Conservation (phyloP, 1,140 invertebrate genomes). For the Leptoteleia sp. region DNA sequence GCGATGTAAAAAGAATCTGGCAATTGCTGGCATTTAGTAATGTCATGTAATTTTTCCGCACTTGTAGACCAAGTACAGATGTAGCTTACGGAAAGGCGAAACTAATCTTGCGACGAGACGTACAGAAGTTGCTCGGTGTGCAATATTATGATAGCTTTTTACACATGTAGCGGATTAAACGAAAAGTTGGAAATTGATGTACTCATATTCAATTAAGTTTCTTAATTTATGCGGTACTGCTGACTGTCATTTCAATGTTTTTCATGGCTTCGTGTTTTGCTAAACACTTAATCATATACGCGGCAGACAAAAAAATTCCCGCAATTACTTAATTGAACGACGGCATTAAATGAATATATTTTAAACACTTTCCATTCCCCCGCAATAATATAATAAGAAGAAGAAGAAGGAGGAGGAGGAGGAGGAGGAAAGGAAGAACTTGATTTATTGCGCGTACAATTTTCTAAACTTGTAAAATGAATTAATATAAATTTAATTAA, state of each 20-base stretch:
- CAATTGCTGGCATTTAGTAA: slow-evolving; percentile 10
- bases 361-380: too few species aligned
- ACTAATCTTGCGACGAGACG: slow-evolving; percentile 17
- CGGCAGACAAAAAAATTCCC: not conserved
- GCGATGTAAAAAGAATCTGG: not conserved
- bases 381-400: too few species aligned
- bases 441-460: too few species aligned
- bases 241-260: slow-evolving; percentile 9
- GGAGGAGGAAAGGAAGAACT: too few species aligned
- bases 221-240: slow-evolving; percentile 5
- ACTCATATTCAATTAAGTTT: slow-evolving; percentile 31
- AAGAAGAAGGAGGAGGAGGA: too few species aligned
- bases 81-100: slow-evolving; percentile 23
- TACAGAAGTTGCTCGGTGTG: slow-evolving; percentile 15
- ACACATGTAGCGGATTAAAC: not conserved
- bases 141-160: slow-evolving; percentile 18
- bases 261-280: slow-evolving; percentile 4
- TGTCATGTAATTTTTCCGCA: slow-evolving; percentile 7
- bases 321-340: slow-evolving; percentile 2
- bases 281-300: slow-evolving; percentile 1
- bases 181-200: slow-evolving; percentile 22
- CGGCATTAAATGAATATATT: too few species aligned
- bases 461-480: too few species aligned
- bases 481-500: too few species aligned
- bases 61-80: not conserved